A percentile compares a stretch with the other conserved stretches of the same genome.
phyloP scores from a whole-genome alignment of 2,113 vertebrate genomes.

The Cinclus cinclus region DNA sequence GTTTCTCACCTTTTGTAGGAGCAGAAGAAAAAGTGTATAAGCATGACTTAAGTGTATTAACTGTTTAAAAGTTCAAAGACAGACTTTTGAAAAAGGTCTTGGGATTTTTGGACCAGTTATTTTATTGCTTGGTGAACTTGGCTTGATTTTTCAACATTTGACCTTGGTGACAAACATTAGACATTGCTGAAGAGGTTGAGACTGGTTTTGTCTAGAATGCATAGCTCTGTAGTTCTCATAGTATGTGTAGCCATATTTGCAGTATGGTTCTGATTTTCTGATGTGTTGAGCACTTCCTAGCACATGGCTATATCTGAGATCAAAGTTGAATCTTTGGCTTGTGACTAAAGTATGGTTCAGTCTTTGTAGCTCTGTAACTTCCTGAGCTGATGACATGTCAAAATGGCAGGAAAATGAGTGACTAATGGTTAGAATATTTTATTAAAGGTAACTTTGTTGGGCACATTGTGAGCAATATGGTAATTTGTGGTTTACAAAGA shows the following conservation, averaged over 20 bases:
- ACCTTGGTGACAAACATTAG: background rate
- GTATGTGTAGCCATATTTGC: background rate
- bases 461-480: background rate
- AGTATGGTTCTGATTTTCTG: background rate
- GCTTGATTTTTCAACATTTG: background rate
- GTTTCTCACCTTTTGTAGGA: background rate
- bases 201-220: background rate
- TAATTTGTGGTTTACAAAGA: background rate
- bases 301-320: background rate
- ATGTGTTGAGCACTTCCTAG: background rate
- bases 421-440: background rate
- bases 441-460: background rate
- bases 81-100: background rate
- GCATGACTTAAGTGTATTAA: background rate
- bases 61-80: background rate
- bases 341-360: background rate
- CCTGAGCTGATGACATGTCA: background rate
- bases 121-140: background rate
- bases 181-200: background rate
- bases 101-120: background rate
- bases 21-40: background rate
- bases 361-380: background rate
- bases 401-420: background rate
- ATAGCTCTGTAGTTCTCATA: background rate
- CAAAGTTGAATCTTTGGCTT: conserved; percentile 19